Conservation (phyloP, 2,888 invertebrate genomes). For the Troides oblongomaculatus region DNA sequence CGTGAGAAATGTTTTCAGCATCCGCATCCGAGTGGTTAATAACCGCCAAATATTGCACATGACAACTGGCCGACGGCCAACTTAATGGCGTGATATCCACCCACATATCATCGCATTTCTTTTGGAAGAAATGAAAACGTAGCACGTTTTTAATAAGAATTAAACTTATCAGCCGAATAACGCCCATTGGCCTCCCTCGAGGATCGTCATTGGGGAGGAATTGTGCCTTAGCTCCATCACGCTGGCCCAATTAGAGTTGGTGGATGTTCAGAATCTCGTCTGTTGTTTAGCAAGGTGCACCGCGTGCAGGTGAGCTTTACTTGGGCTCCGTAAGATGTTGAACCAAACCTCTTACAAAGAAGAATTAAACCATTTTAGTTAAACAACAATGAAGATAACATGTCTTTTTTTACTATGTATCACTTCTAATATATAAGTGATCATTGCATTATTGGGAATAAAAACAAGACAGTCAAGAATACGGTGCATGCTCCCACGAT, state of each 20-base stretch:
- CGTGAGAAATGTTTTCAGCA: constrained; percentile 31
- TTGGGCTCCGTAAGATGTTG: too few relatives aligned
- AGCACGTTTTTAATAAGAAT: background rate
- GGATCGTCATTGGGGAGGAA: too few relatives aligned
- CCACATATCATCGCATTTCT: constrained; percentile 46
- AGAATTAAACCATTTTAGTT: too few relatives aligned
- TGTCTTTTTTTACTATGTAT: constrained; percentile 8
- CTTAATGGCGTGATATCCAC: constrained; percentile 48
- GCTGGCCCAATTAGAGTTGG: too few relatives aligned
- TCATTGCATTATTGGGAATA: constrained; percentile 59
- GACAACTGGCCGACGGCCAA: constrained; percentile 56
- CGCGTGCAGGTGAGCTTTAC: too few relatives aligned
- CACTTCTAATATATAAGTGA: constrained; percentile 40
- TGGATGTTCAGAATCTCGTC: too few relatives aligned
- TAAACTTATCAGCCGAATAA: too few relatives aligned
- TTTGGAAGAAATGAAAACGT: constrained; percentile 25
- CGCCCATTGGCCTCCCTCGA: too few relatives aligned
- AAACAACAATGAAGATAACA: too few relatives aligned
- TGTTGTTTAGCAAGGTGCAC: too few relatives aligned
- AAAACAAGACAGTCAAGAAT: constrained; percentile 74
- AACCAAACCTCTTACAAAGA: too few relatives aligned
- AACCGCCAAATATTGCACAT: constrained; percentile 56
- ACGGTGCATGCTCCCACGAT: constrained; percentile 78
- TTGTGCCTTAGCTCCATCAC: too few relatives aligned
- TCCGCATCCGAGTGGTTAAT: constrained; percentile 44